phyloP scores from a whole-genome alignment of 2,888 invertebrate genomes.

The Pegoplata infirma region DNA sequence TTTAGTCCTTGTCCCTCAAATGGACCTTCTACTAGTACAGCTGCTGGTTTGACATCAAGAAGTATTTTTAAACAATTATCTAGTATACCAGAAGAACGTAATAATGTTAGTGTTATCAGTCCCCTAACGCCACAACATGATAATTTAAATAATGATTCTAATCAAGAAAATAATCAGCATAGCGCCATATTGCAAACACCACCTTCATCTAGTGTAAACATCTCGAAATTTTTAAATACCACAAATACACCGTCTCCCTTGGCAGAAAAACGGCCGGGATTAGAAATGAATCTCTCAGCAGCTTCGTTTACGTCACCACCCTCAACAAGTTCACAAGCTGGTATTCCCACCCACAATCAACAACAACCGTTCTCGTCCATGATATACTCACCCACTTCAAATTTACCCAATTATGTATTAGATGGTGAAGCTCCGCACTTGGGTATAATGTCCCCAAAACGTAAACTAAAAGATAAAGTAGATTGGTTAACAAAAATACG shows the following conservation, averaged over 20 bases:
- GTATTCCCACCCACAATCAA: slow-evolving; percentile 57
- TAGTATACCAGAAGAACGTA: slow-evolving; percentile 67
- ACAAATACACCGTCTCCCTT: slow-evolving; percentile 69
- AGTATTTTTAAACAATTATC: slow-evolving; percentile 65
- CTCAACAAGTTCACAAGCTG: slow-evolving; percentile 59
- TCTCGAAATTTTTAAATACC: slow-evolving; percentile 18
- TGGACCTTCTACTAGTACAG: slow-evolving; percentile 39
- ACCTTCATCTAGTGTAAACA: slow-evolving; percentile 32
- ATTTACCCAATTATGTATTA: slow-evolving; percentile 87
- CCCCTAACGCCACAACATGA: slow-evolving; percentile 60
- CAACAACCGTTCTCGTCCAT: slow-evolving; percentile 65
- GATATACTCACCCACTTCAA: slow-evolving; percentile 82
- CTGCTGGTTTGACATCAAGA: slow-evolving; percentile 31
- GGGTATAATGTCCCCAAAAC: slow-evolving; percentile 83
- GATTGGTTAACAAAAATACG: slow-evolving; percentile 86
- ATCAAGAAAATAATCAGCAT: slow-evolving; percentile 69
- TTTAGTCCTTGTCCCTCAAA: slow-evolving; percentile 77
- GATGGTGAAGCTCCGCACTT: slow-evolving; percentile 89
- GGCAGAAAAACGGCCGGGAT: slow-evolving; percentile 66
- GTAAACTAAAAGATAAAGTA: slow-evolving; percentile 81
- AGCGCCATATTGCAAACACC: slow-evolving; percentile 23
- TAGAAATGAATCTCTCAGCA: slow-evolving; percentile 66
- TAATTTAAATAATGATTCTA: slow-evolving; percentile 66
- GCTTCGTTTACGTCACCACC: slow-evolving; percentile 68
- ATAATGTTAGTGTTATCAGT: no score